phyloP scores from a whole-genome alignment of 2,888 invertebrate species.

The Smittia sp. region DNA sequence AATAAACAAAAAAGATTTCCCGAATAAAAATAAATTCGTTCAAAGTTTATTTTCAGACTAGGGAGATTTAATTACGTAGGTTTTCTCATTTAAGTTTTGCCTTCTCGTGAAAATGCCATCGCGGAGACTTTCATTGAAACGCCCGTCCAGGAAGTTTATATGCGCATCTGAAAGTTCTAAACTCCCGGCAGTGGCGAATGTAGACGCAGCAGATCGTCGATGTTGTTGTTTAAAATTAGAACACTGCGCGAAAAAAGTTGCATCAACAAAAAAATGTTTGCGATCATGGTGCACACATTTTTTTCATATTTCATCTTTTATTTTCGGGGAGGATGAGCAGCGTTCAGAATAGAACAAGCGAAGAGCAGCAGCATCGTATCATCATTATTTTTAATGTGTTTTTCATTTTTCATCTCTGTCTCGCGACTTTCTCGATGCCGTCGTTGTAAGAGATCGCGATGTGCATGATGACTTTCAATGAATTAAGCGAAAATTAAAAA shows the following conservation, averaged over 20 bases:
- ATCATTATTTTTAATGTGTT: conserved; percentile 41
- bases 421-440: neutral
- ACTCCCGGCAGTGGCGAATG: neutral
- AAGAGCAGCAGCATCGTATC: conserved; percentile 20
- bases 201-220: neutral
- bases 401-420: conserved; percentile 29
- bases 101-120: neutral
- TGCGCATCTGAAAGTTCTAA: conserved; percentile 25
- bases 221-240: conserved; percentile 35
- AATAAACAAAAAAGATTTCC: conserved; percentile 15
- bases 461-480: conserved; percentile 41
- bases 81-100: conserved; percentile 9
- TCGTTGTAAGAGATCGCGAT: conserved; percentile 27
- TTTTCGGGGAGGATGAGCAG: conserved; percentile 18
- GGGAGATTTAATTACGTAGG: conserved; percentile 34
- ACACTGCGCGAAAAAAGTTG: conserved; percentile 37
- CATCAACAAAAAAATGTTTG: conserved; percentile 29
- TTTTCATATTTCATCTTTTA: conserved; percentile 25
- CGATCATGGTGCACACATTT: conserved; percentile 37
- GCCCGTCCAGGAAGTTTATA: neutral
- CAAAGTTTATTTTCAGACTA: conserved; percentile 29
- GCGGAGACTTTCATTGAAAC: neutral
- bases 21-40: conserved; percentile 33
- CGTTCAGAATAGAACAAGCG: conserved; percentile 25
- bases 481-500: conserved; percentile 40